Evolutionary conservation across 2,797 vertebrate species (phyloP).

Genomic region (Dicrostonyx torquatus): DNA sequence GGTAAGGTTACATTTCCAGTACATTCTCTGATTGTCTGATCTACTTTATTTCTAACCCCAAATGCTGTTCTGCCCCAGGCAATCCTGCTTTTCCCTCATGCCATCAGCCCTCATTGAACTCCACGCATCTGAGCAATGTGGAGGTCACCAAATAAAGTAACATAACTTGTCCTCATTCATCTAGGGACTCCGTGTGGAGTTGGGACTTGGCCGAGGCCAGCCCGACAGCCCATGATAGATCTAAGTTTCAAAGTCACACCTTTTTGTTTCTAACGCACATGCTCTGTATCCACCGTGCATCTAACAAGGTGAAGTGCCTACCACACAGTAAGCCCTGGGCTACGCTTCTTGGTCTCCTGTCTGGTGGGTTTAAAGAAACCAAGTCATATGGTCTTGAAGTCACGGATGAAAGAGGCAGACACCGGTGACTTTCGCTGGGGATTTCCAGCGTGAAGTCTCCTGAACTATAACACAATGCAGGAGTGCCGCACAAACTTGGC

Average conservation of each 20-base stretch:
- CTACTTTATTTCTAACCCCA: background rate
- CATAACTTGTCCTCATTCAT: background rate
- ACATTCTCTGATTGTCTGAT: background rate
- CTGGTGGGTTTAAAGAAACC: background rate
- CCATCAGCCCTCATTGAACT: background rate
- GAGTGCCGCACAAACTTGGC: background rate
- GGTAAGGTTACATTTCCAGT: background rate
- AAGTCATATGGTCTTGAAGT: background rate
- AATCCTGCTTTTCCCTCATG: background rate
- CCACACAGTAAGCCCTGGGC: background rate
- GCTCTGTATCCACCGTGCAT: background rate
- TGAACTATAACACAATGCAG: background rate
- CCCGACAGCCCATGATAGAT: background rate
- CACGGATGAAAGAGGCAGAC: background rate
- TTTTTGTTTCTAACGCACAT: background rate
- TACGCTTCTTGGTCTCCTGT: background rate
- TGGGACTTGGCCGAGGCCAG: background rate
- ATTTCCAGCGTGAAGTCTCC: background rate
- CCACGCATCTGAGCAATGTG: background rate
- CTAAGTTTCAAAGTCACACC: background rate
- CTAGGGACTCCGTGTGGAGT: background rate
- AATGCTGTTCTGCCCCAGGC: background rate
- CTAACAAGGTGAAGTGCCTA: background rate
- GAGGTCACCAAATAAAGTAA: background rate
- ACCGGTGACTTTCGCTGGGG: background rate